Conservation (phyloP, 2,888 invertebrate genomes). For the Thalpophila matura region DNA sequence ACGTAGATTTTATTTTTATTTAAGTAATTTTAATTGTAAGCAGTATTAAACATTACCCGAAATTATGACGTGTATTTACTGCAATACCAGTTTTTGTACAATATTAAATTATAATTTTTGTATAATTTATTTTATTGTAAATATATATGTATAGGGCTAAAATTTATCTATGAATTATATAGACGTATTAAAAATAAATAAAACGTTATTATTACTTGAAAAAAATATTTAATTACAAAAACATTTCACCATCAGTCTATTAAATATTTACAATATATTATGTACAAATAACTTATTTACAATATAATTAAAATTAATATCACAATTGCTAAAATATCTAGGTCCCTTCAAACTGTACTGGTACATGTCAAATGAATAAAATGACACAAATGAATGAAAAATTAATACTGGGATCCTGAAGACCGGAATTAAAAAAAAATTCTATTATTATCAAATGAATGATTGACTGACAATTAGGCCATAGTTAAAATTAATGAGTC, state of each 20-base stretch:
- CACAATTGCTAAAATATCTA: conserved; percentile 46
- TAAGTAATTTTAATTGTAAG: conserved; percentile 2
- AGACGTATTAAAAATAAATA: conserved; percentile 23
- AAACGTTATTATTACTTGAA: conserved; percentile 22
- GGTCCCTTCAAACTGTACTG: conserved; percentile 1
- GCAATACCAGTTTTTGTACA: conserved; percentile 41
- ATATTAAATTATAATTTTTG: conserved; percentile 18
- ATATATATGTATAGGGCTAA: background rate
- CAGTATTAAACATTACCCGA: conserved; percentile 9
- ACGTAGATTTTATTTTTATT: background rate
- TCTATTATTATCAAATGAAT: too few species aligned
- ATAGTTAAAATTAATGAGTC: too few species aligned
- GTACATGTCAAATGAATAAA: background rate
- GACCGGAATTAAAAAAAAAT: background rate
- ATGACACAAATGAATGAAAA: background rate
- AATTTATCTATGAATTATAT: too few species aligned
- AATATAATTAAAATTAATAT: conserved; percentile 48
- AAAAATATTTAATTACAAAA: conserved; percentile 61
- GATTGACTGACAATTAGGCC: too few species aligned
- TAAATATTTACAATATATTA: conserved; percentile 64
- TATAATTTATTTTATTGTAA: conserved; percentile 34
- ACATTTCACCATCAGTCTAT: conserved; percentile 70
- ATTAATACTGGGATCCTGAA: conserved; percentile 25
- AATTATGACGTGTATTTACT: conserved; percentile 17
- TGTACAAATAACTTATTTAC: conserved; percentile 51